These are phyloP conservation scores for Bimastos eiseni DNA, from an alignment of 2,888 invertebrate species.

Conservation along the genomic window DNA sequence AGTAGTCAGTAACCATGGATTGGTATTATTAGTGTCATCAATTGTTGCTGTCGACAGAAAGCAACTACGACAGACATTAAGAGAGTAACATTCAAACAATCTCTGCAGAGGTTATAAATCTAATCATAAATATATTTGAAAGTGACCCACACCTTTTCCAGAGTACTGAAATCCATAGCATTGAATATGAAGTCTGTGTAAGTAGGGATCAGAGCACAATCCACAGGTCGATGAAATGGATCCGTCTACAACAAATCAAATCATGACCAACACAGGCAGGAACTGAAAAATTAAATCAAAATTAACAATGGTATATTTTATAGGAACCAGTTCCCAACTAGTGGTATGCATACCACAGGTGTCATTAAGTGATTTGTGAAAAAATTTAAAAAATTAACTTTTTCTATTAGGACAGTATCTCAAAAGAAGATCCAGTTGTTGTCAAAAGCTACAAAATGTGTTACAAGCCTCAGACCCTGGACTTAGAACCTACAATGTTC, in stretches of 20 bases:
- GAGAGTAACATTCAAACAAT: not conserved
- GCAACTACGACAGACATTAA: not conserved
- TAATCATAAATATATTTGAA: constrained; percentile 23
- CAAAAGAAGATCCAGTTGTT: no score
- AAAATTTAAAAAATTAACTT: no score
- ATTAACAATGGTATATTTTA: not conserved
- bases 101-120: constrained; percentile 15
- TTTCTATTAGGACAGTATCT: no score
- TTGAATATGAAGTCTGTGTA: constrained; percentile 82
- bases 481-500: no score
- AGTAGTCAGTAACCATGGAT: not conserved
- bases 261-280: not conserved
- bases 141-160: constrained; percentile 67
- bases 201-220: constrained; percentile 72
- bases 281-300: not conserved
- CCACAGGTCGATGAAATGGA: constrained; percentile 78
- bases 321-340: not conserved
- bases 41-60: not conserved
- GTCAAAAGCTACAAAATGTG: no score
- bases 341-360: no score
- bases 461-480: no score
- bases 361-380: no score
- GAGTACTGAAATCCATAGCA: constrained; percentile 79
- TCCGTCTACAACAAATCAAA: constrained; percentile 68
- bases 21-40: not conserved